Conservation (phyloP, 2,888 invertebrate species). For the Mesorhabditis belari region DNA sequence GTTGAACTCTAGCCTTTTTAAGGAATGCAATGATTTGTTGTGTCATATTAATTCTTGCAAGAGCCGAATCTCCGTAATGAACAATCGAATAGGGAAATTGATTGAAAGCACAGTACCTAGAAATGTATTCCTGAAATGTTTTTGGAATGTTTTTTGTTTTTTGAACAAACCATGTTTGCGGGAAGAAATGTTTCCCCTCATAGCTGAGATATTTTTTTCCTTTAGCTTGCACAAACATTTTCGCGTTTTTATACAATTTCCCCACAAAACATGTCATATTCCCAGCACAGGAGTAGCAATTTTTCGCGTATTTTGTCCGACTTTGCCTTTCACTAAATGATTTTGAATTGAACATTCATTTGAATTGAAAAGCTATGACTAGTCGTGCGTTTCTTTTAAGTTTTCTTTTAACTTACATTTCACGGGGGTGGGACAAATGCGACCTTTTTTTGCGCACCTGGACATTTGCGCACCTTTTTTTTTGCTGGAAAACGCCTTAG, state of each 20-base stretch:
- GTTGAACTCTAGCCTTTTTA: neutral
- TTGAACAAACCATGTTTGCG: neutral
- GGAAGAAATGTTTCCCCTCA: neutral
- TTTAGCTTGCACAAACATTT: neutral
- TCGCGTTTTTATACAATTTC: neutral
- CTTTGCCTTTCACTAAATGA: too few relatives aligned
- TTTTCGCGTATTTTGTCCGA: neutral
- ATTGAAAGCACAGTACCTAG: neutral
- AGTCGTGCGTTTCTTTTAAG: too few relatives aligned
- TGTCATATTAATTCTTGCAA: neutral
- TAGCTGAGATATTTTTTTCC: neutral
- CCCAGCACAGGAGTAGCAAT: neutral
- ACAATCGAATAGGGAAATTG: neutral
- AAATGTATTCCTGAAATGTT: neutral
- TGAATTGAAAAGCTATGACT: too few relatives aligned
- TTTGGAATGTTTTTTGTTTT: neutral
- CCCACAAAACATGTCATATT: neutral
- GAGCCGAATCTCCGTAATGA: neutral
- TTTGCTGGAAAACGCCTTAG: too few relatives aligned
- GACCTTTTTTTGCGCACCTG: too few relatives aligned
- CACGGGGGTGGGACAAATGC: too few relatives aligned
- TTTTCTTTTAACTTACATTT: too few relatives aligned
- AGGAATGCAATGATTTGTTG: neutral
- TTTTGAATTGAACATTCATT: neutral
- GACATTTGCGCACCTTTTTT: too few relatives aligned